Conservation (phyloP, 2,113 vertebrate species). For the Microcebus lehilahytsara region DNA sequence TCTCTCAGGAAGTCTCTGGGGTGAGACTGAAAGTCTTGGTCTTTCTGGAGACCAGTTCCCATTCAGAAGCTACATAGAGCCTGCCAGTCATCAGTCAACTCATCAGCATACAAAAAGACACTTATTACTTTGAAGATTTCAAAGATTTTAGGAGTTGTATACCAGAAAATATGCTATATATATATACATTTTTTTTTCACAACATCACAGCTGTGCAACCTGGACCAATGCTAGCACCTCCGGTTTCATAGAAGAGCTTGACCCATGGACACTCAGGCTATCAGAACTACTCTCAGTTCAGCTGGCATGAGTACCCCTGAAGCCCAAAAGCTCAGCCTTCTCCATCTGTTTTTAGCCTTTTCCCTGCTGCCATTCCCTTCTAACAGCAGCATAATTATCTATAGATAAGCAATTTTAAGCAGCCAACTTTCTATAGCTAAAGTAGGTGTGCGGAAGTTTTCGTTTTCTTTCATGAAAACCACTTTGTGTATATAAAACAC, state of each 20-base stretch:
- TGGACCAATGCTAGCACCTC: neutral
- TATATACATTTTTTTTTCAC: neutral
- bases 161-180: neutral
- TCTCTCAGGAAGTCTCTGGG: neutral
- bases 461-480: neutral
- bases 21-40: neutral
- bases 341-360: neutral
- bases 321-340: neutral
- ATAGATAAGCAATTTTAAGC: neutral
- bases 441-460: neutral
- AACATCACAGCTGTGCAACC: neutral
- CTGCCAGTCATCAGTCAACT: neutral
- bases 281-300: neutral
- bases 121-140: neutral
- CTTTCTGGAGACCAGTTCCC: neutral
- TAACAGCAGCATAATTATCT: neutral
- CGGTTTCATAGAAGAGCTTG: neutral
- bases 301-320: neutral
- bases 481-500: neutral
- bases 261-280: neutral
- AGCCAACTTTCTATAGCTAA: neutral
- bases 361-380: neutral
- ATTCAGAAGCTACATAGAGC: neutral
- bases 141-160: neutral
- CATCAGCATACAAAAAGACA: neutral